Evolutionary conservation across 2,888 invertebrate genomes (phyloP).

Genomic region (Mayetiola destructor): DNA sequence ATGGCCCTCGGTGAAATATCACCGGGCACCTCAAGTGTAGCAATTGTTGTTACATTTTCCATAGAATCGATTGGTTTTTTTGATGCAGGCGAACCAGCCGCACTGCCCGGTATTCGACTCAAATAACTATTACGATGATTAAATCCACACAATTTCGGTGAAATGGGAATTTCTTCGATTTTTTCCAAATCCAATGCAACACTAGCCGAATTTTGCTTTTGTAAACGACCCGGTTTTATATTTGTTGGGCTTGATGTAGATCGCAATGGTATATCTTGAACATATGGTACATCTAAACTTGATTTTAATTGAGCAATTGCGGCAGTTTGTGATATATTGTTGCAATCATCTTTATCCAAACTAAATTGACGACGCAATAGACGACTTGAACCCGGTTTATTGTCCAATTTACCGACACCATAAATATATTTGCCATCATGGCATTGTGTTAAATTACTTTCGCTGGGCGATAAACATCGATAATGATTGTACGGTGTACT

Average conservation of each 20-base stretch:
- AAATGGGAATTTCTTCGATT: conserved; percentile 50
- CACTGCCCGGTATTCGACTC: conserved; percentile 13
- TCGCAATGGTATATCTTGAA: conserved; percentile 25
- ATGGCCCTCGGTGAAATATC: background rate
- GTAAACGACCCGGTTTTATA: conserved; percentile 28
- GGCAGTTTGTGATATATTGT: conserved; percentile 17
- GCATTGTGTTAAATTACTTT: conserved; percentile 34
- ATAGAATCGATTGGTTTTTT: background rate
- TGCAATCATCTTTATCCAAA: conserved; percentile 50
- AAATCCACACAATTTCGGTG: conserved; percentile 27
- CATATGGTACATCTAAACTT: conserved; percentile 29
- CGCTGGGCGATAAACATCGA: conserved; percentile 52
- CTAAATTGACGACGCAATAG: conserved; percentile 53
- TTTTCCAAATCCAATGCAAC: conserved; percentile 52
- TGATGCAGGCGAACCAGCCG: conserved; percentile 13
- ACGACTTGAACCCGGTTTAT: conserved; percentile 36
- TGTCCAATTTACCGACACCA: conserved; percentile 25
- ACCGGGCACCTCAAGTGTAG: background rate
- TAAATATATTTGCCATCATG: conserved; percentile 32
- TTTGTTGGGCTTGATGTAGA: background rate
- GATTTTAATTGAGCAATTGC: conserved; percentile 17
- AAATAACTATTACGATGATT: background rate
- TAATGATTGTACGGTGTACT: conserved; percentile 64
- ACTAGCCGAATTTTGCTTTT: conserved; percentile 53
- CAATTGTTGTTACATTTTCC: background rate